Conservation (phyloP, 2,797 vertebrate genomes). For the Dallia pectoralis region DNA sequence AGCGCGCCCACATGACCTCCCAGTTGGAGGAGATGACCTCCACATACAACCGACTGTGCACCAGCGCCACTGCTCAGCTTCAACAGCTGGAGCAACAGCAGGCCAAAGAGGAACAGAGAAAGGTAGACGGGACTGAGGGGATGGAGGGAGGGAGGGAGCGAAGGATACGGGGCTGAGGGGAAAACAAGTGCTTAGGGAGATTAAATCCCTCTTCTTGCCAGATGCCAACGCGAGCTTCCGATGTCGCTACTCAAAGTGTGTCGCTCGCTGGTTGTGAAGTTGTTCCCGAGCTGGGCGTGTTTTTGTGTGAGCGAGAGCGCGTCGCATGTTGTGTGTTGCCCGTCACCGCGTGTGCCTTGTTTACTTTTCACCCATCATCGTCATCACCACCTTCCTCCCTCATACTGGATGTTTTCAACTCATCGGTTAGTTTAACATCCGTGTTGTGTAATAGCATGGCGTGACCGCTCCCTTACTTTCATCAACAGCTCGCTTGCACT, state of each 20-base stretch:
- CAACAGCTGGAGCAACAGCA: slow-evolving; percentile 90
- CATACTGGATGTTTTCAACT: slow-evolving; percentile 25
- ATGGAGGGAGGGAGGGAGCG: not conserved
- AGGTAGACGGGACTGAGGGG: slow-evolving; percentile 76
- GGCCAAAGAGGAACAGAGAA: slow-evolving; percentile 90
- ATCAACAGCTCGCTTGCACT: slow-evolving; percentile 56
- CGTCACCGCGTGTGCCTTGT: slow-evolving; percentile 38
- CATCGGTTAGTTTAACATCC: slow-evolving; percentile 58
- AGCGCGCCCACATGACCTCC: slow-evolving; percentile 81
- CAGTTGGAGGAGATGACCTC: slow-evolving; percentile 82
- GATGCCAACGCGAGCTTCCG: slow-evolving; percentile 29
- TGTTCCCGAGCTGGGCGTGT: slow-evolving; percentile 46
- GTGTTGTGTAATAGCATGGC: slow-evolving; percentile 69
- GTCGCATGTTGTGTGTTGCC: slow-evolving; percentile 70
- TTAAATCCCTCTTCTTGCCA: too few species aligned
- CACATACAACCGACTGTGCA: slow-evolving; percentile 85
- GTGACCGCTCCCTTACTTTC: slow-evolving; percentile 57
- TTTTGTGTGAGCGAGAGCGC: slow-evolving; percentile 35
- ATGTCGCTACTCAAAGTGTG: slow-evolving; percentile 30
- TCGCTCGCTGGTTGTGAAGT: slow-evolving; percentile 20
- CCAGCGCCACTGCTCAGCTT: slow-evolving; percentile 83
- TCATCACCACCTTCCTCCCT: slow-evolving; percentile 18
- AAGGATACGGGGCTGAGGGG: not conserved
- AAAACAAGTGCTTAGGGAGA: not conserved
- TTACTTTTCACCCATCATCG: slow-evolving; percentile 48